These are phyloP conservation scores for Drosophila mercatorum DNA, from an alignment of 2,888 invertebrate species.

Conservation along the genomic window DNA sequence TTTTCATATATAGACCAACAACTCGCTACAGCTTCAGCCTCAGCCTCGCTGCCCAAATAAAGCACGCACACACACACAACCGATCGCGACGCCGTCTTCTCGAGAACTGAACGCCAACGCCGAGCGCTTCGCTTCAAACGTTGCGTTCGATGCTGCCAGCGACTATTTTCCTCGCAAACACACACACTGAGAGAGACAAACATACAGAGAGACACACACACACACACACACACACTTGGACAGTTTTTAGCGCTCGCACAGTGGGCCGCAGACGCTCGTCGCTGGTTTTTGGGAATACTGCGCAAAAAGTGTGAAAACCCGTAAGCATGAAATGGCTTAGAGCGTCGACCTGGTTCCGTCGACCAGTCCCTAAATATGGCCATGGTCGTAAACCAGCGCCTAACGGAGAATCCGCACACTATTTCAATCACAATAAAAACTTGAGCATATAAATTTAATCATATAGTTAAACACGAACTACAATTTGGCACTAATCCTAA, in stretches of 20 bases:
- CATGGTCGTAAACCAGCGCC: slow-evolving; percentile 32
- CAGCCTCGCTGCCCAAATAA: slow-evolving; percentile 17
- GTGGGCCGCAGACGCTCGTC: slow-evolving; percentile 39
- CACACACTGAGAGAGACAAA: not conserved
- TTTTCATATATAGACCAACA: slow-evolving; percentile 31
- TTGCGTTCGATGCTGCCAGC: slow-evolving; percentile 47
- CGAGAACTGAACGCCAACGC: slow-evolving; percentile 72
- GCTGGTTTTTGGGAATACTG: slow-evolving; percentile 25
- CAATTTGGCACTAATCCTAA: slow-evolving; percentile 13
- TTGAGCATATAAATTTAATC: slow-evolving; percentile 33
- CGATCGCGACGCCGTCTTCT: slow-evolving; percentile 69
- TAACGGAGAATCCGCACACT: slow-evolving; percentile 34
- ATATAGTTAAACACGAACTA: slow-evolving; percentile 11
- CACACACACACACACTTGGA: not conserved
- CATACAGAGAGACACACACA: not conserved
- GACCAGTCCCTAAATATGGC: slow-evolving; percentile 37
- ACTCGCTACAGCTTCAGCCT: slow-evolving; percentile 38
- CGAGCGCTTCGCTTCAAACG: slow-evolving; percentile 61
- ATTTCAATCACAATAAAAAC: slow-evolving; percentile 7
- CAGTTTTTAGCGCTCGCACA: slow-evolving; percentile 53
- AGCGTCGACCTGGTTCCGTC: slow-evolving; percentile 23
- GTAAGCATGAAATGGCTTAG: slow-evolving; percentile 30
- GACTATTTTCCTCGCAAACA: slow-evolving; percentile 63
- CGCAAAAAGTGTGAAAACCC: slow-evolving; percentile 47
- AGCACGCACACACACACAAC: slow-evolving; percentile 47